Base-by-base conservation (phyloP, 2,113 vertebrate genomes). In the Oplegnathus fasciatus region DNA sequence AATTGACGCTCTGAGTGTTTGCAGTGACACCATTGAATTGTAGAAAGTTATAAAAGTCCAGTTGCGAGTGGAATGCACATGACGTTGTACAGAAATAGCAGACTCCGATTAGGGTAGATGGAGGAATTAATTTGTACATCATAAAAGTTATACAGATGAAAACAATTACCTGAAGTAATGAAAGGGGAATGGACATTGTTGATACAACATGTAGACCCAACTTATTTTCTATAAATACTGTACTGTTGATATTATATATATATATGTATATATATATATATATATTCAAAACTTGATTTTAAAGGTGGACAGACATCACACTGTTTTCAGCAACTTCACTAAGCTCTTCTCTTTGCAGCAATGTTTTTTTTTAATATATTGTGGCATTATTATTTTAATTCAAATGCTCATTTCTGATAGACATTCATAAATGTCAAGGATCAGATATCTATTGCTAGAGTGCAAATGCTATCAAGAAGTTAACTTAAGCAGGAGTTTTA, bases 11-110 rank as follows among this genome's bases (percentile, higher is more conserved):
- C 89, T 96, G 11, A 96, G 96, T 82, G 79, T 96, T 86, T 95
- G 94, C 87, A 96, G 96, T 85, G 96, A 96, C 89, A 96, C 96
- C 1, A 96, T 96, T 77, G 96, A 96, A 60, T 86, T 96, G 79
- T 96, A 95, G 84, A 46, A 66, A 64, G 54, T 48, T 61, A 18
- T 73, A 75, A 60, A 76, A 52, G 66, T 17, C 18, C n/a, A 62
- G 11, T 34, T 72, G 17, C 61, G 17, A 61, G n/a, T 84, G 14
- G 42, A 69, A 71, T 58, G 34, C 57, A 80, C 20, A 18, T 71
- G 9, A 32, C 15, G 11, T 79, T 89, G 67, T 58, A 34, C 26
- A 67, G 42, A 78, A 61, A 52, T 7, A 84, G 20, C 7, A 44
- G 30, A 67, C 18, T 62, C 20, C 28, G 5, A 60, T 58, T 17